Percentiles rank a stretch among this genome's conserved stretches.
Conservation (phyloP, 2,797 vertebrate genomes). For the Mormyrus proboscirostris region DNA sequence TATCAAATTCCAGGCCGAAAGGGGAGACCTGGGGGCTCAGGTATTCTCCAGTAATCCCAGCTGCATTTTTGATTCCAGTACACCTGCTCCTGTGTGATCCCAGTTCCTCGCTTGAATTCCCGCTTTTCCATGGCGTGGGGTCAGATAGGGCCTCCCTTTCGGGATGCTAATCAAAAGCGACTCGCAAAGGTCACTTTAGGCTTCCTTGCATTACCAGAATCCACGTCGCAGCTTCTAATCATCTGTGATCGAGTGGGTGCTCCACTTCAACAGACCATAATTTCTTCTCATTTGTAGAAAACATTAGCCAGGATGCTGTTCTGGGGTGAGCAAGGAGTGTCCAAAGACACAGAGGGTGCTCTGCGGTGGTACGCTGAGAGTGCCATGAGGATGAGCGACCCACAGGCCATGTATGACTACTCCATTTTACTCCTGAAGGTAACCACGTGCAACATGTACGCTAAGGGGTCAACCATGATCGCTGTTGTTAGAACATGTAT, state of each 20-base stretch:
- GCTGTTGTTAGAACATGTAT: background rate
- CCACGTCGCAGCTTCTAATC: background rate
- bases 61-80: background rate
- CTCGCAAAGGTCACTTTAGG: background rate
- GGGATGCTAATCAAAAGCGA: background rate
- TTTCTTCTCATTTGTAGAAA: conserved; percentile 59
- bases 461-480: background rate
- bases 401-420: conserved; percentile 76
- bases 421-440: conserved; percentile 85
- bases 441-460: background rate
- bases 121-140: background rate
- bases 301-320: conserved; percentile 74
- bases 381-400: conserved; percentile 75
- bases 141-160: background rate
- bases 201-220: background rate
- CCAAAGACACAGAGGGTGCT: conserved; percentile 70
- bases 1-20: conserved; percentile 74
- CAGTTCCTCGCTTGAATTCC: background rate
- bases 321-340: conserved; percentile 80
- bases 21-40: conserved; percentile 76
- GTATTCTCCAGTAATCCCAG: conserved; percentile 44
- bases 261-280: background rate
- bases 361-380: conserved; percentile 77
- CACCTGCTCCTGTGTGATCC: background rate
- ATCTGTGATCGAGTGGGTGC: background rate